Conservation (phyloP, 1,140 invertebrate genomes). For the Drosophila varians region DNA sequence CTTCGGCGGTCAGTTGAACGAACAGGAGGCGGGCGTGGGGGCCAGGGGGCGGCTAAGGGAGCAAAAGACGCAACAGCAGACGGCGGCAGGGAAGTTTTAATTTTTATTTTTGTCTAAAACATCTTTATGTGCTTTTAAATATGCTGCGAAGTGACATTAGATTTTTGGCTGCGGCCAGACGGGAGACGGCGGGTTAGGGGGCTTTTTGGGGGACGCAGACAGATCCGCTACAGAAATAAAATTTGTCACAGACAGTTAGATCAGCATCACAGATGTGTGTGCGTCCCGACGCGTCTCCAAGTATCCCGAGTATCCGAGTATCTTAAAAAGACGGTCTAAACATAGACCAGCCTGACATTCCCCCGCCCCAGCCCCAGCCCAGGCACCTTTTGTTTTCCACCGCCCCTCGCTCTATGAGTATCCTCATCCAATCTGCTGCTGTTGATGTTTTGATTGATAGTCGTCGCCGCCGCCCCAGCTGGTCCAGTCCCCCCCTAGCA, state of each 20-base stretch:
- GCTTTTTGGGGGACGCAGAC: slow-evolving; percentile 48
- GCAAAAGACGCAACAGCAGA: slow-evolving; percentile 13
- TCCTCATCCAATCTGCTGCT: slow-evolving; percentile 23
- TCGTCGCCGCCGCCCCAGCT: slow-evolving; percentile 39
- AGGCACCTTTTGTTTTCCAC: slow-evolving; percentile 4
- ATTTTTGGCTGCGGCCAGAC: slow-evolving; percentile 38
- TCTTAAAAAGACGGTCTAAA: slow-evolving; percentile 42
- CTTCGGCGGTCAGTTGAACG: slow-evolving; percentile 38
- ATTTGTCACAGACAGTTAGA: slow-evolving; percentile 80
- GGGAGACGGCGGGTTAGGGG: not conserved
- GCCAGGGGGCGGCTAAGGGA: not conserved
- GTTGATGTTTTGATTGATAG: slow-evolving; percentile 79
- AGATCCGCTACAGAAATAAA: slow-evolving; percentile 78
- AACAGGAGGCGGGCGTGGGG: not conserved
- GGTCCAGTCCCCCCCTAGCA: no score
- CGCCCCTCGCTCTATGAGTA: not conserved
- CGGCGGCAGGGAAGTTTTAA: slow-evolving; percentile 34
- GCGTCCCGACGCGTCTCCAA: slow-evolving; percentile 33
- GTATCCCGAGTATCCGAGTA: slow-evolving; percentile 32
- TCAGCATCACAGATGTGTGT: slow-evolving; percentile 51
- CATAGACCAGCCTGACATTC: slow-evolving; percentile 33
- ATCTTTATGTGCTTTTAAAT: slow-evolving; percentile 82
- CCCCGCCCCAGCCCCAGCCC: not conserved
- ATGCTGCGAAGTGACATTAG: slow-evolving; percentile 80
- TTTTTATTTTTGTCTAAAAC: slow-evolving; percentile 79